Base-by-base conservation (phyloP, 2,888 invertebrate species). In the Tromatobia lineatoria region DNA sequence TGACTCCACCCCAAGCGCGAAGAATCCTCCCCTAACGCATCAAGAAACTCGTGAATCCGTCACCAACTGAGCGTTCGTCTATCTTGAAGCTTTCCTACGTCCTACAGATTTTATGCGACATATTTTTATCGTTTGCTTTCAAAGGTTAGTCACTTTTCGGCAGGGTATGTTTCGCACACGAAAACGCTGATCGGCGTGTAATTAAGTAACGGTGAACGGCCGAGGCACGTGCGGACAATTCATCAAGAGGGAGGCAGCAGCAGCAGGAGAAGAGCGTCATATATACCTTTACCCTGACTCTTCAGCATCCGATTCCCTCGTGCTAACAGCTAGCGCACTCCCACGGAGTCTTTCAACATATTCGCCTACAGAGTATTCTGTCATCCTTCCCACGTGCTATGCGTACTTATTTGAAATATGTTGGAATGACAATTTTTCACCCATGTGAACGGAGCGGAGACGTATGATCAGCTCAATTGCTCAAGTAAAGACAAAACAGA, bases 141-240 rank as follows among this genome's bases (percentile, higher is more conserved):
- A 45, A 45, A 57, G 23, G 29, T 71, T 59, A 50, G 67, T 79
- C 67, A n/a, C 25, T n/a, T 23, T 54, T 42, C 3, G 1, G 23
- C 29, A 2, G 3, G 29, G 20, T 13, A 11, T 67, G 57, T 61
- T 73, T 74, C 47, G 42, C 57, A 18, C 15, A 47, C 18, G 80
- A 81, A 69, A 77, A 74, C 89, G 90, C 90, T 90, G 92, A 93
- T 93, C 92, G 91, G 91, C 92, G 91, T 91, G 92, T 93, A 93
- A 93, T 93, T 93, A 93, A 93, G 92, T 90, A 87, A 88, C 90
- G 90, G 90, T 91, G 90, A 90, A 91, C 90, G 90, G 89, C 84
- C 87, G 34, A 88, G 92, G 86, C 93, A 93, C 93, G 93, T 93
- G 93, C 93, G 86, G 91, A 90, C 93, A 88, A 93, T 93, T 93